Conservation (phyloP, 1,140 invertebrate species). For the Cyclina sinensis region DNA sequence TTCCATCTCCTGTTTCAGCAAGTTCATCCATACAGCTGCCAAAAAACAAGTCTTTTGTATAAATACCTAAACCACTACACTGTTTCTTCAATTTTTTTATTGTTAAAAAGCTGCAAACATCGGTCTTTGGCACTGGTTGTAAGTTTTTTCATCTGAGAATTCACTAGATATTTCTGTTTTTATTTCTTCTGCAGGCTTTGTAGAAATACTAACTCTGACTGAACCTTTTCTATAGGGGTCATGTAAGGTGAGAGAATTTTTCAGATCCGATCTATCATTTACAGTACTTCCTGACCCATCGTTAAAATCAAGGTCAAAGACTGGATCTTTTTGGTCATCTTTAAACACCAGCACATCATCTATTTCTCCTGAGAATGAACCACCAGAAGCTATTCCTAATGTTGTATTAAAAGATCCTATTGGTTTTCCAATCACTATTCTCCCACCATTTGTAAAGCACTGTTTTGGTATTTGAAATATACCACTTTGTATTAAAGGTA, state of each 20-base stretch:
- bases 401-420: conserved; percentile 24
- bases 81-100: background rate
- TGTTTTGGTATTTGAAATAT: conserved; percentile 18
- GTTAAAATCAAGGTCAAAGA: conserved; percentile 26
- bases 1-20: conserved; percentile 10
- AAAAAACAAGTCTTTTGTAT: background rate
- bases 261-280: conserved; percentile 8
- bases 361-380: conserved; percentile 54
- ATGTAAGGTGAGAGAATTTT: background rate
- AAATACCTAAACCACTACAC: conserved; percentile 37
- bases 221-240: background rate
- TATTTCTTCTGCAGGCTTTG: conserved; percentile 26
- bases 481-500: background rate
- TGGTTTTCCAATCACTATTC: conserved; percentile 55
- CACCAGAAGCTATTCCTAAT: background rate
- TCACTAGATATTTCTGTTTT: background rate
- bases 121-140: background rate
- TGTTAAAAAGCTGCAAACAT: conserved; percentile 37
- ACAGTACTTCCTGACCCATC: background rate
- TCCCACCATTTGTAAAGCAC: conserved; percentile 39
- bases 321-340: conserved; percentile 18
- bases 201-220: conserved; percentile 23
- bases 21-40: conserved; percentile 38
- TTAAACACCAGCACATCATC: conserved; percentile 37
- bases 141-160: conserved; percentile 9